Base-by-base conservation (phyloP, 1,140 invertebrate species). In the Magallana gigas region DNA sequence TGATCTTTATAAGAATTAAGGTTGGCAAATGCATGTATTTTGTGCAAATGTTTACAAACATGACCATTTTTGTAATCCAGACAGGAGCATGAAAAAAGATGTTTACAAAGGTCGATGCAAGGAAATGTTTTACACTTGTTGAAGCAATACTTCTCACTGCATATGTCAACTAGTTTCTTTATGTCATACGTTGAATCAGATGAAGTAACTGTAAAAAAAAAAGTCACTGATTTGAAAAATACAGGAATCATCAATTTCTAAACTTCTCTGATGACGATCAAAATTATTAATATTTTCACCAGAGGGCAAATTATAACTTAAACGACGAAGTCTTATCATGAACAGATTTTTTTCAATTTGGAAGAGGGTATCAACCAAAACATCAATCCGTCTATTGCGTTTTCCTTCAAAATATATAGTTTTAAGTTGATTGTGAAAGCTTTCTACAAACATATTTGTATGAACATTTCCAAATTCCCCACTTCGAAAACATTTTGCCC, bases 401-500 rank as follows among this genome's bases (percentile, higher is more conserved):
- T 85, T 85, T 12, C 60, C 68, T 57, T 23, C 7, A 68, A 64
- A 85, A 68, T 58, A 85, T 68, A 85, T 29, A 14, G 84, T 85
- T 85, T 85, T 68, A 16, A 85, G 18, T 48, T 68, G 60, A 85
- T 85, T 85, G 16, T 85, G 60, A 29, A 85, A 85, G 11, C 84
- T 85, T 57, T 85, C 84, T 56, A 85, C 84, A 68, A 85, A 85
- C 84, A 85, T 84, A 84, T 62, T 84, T 8, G 59, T 84, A 62
- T 84, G 59, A 12, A 84, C 62, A 68, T 48, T 68, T 14, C 68
- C 60, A 18, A 85, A 60, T 68, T 85, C 84, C n/a, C 57, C 60
- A 8, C 64, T 58, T n/a, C 84, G 57, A 11, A 23, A 57, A 68
- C 68, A 59, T 18, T 68, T 62, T 16, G 84, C 84, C 84, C 84